A percentile compares a stretch with the other conserved stretches of the same genome.
These are phyloP conservation scores for Montipora cactus DNA, from an alignment of 64 coral and sea anemone species.

Conservation along the genomic window DNA sequence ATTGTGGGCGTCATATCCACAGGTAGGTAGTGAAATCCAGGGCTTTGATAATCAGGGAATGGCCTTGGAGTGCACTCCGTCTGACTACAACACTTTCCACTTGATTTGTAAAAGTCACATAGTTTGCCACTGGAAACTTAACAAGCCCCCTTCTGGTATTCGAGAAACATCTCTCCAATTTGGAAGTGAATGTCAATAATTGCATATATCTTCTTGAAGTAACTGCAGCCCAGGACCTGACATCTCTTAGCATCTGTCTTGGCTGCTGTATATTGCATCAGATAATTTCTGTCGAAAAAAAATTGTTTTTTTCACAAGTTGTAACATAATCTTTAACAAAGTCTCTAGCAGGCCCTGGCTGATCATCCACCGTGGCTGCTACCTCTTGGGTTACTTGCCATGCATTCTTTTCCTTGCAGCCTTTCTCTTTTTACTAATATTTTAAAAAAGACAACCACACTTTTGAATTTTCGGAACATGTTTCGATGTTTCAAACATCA, in stretches of 20 bases:
- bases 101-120: conserved; percentile 55
- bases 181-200: no score
- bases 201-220: conserved; percentile 54
- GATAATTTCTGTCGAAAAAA: conserved; percentile 47
- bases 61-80: conserved; percentile 53
- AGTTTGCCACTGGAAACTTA: conserved; percentile 13
- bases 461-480: no score
- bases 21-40: conserved; percentile 53
- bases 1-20: no score
- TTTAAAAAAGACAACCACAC: no score
- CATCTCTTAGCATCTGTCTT: conserved; percentile 42
- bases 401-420: conserved; percentile 59
- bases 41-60: conserved; percentile 51
- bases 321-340: conserved; percentile 60
- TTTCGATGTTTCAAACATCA: no score
- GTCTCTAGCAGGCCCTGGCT: conserved; percentile 63
- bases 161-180: no score
- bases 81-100: conserved; percentile 42
- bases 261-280: conserved; percentile 42
- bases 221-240: conserved; percentile 45
- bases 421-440: conserved; percentile 27
- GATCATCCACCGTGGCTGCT: conserved; percentile 47
- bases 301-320: conserved; percentile 53
- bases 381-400: conserved; percentile 20
- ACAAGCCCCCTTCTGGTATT: conserved; percentile 38